Base-by-base conservation (phyloP, 2,888 invertebrate species). In the Lasioglossum pauxillum region DNA sequence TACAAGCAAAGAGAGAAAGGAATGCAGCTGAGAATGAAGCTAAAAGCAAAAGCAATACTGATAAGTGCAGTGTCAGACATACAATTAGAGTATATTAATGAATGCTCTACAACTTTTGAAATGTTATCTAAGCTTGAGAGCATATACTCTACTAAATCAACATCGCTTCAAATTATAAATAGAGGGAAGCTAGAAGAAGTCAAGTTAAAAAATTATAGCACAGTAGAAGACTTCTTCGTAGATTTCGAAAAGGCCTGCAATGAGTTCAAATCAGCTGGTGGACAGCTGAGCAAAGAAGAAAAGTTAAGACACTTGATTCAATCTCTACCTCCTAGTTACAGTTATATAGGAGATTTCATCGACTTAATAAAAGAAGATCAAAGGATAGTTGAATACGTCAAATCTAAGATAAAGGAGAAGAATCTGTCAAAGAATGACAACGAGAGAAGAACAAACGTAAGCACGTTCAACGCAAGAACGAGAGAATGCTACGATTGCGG, bases 241-340 rank as follows among this genome's bases (percentile, higher is more conserved):
- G 60, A 60, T 5, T 67, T 67, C 5, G 67, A 38, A 23, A 60
- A 60, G 27, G 60, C 27, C 10, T 60, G 60, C 60, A 60, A 60
- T 60, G 60, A 60, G n/a, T 60, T 60, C 60, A 60, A 60, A n/a
- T 60, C 60, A n/a, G 60, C 60, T n/a, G 60, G 60, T 60, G 60
- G 60, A n/a, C 60, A 60, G 60, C 10, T 27, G n/a, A 60, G n/a
- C n/a, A 27, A 60, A 60, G 60, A 60, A n/a, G 27, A 60, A n/a
- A 60, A 60, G 27, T n/a, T 60, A n/a, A 4, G 60, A n/a, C 60
- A 60, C 1, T 2, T 60, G n/a, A 60, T 60, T n/a, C 12, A 60
- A 60, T 27, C 60, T 10, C 60, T 60, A 60, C 27, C 60, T 60
- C 60, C 60, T 19, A 49, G 19, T 23, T 49, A 49, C 1, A 49